Evolutionary conservation across 2,888 invertebrate genomes (phyloP).

Genomic region (Acleris holmiana): DNA sequence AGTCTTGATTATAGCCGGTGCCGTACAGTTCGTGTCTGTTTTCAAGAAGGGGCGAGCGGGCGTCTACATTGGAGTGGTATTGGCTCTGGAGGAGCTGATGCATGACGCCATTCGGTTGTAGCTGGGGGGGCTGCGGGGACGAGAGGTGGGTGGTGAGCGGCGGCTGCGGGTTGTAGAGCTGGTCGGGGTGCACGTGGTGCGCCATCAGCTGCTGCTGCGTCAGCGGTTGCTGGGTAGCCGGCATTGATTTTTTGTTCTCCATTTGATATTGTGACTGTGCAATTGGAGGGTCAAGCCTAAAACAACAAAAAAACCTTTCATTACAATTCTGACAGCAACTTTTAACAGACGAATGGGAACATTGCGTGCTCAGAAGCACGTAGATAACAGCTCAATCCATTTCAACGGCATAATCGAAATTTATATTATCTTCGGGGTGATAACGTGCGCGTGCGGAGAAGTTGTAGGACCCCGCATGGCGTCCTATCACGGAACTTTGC

Average conservation of each 20-base stretch:
- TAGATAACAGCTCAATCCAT: conserved; percentile 63
- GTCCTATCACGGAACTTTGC: conserved; percentile 49
- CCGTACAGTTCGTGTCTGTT: conserved; percentile 85
- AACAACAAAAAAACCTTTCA: conserved; percentile 55
- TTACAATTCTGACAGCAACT: neutral
- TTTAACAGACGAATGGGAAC: conserved; percentile 34
- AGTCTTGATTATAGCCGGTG: conserved; percentile 81
- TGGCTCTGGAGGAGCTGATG: conserved; percentile 80
- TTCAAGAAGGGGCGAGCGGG: conserved; percentile 79
- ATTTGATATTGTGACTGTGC: conserved; percentile 85
- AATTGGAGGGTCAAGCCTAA: conserved; percentile 89
- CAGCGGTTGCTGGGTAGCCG: conserved; percentile 84
- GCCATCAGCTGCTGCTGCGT: conserved; percentile 77
- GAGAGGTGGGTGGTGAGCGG: conserved; percentile 68
- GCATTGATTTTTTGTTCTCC: conserved; percentile 86
- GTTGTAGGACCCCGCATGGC: conserved; percentile 45
- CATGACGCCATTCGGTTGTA: conserved; percentile 82
- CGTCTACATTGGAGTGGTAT: conserved; percentile 77
- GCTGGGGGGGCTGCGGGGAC: conserved; percentile 70
- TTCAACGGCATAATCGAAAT: conserved; percentile 62
- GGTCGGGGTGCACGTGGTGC: conserved; percentile 79
- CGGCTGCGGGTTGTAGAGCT: conserved; percentile 77
- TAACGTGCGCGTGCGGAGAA: conserved; percentile 54
- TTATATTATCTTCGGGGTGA: conserved; percentile 60
- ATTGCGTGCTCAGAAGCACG: conserved; percentile 50